Evolutionary conservation across 2,113 vertebrate species (phyloP).

Genomic region (Heterotilapia buettikoferi): DNA sequence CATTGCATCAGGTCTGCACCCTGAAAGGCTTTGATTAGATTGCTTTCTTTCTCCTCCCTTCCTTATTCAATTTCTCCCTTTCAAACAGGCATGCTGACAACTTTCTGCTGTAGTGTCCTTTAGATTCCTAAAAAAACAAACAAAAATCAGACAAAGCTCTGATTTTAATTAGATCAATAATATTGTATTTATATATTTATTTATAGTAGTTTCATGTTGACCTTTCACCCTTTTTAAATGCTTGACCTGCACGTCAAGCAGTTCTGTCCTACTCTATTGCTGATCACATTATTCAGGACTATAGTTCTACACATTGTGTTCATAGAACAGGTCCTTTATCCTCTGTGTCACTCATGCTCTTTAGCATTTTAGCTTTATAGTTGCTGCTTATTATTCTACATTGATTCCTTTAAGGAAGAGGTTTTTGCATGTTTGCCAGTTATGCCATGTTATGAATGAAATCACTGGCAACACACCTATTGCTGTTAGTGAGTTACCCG

Average conservation of each 20-base stretch:
- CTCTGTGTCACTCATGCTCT: neutral
- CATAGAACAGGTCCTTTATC: neutral
- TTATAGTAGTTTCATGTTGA: neutral
- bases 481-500: neutral
- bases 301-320: neutral
- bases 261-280: neutral
- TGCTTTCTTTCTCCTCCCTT: neutral
- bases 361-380: neutral
- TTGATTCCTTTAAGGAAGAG: neutral
- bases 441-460: neutral
- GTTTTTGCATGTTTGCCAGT: neutral
- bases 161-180: neutral
- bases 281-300: neutral
- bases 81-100: neutral
- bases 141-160: neutral
- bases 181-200: neutral
- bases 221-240: neutral
- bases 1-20: constrained; percentile 15
- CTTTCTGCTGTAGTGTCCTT: neutral
- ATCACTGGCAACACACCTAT: neutral
- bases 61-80: neutral
- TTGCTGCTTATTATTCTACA: neutral
- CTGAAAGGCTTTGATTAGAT: constrained; percentile 22
- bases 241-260: neutral
- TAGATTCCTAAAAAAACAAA: neutral